These are phyloP conservation scores for Threskiornis aethiopicus DNA, from an alignment of 2,797 vertebrate species.

Conservation along the genomic window DNA sequence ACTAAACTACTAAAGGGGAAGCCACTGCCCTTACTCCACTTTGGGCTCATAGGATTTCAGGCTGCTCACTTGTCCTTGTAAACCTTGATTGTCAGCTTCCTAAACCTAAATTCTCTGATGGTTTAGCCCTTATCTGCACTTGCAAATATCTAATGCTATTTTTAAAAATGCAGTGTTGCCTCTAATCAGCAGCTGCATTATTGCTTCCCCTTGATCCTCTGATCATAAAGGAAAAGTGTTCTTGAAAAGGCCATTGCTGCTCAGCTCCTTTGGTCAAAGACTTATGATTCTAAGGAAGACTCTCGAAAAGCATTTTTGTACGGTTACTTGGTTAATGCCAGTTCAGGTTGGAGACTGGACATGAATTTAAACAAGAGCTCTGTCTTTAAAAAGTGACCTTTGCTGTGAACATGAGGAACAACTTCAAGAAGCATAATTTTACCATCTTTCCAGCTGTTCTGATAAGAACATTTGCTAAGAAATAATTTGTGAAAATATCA, in stretches of 20 bases:
- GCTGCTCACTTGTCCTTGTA: background rate
- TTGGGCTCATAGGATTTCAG: background rate
- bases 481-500: constrained; percentile 1
- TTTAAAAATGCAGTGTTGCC: background rate
- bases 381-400: constrained; percentile 12
- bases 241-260: background rate
- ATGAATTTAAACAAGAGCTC: constrained; percentile 23
- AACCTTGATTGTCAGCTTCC: background rate
- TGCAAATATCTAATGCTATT: constrained; percentile 4
- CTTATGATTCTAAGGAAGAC: background rate
- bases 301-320: background rate
- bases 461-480: background rate
- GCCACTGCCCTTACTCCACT: background rate
- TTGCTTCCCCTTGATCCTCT: background rate
- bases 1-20: background rate
- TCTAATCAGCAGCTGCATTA: background rate
- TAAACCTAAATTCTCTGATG: background rate
- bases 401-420: background rate
- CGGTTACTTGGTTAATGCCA: background rate
- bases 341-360: background rate
- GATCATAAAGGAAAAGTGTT: background rate
- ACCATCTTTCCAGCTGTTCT: background rate
- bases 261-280: background rate
- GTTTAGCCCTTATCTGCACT: background rate
- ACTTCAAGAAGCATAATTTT: constrained; percentile 10